Conservation (phyloP, 2,888 invertebrate genomes). For the Apamea monoglypha region DNA sequence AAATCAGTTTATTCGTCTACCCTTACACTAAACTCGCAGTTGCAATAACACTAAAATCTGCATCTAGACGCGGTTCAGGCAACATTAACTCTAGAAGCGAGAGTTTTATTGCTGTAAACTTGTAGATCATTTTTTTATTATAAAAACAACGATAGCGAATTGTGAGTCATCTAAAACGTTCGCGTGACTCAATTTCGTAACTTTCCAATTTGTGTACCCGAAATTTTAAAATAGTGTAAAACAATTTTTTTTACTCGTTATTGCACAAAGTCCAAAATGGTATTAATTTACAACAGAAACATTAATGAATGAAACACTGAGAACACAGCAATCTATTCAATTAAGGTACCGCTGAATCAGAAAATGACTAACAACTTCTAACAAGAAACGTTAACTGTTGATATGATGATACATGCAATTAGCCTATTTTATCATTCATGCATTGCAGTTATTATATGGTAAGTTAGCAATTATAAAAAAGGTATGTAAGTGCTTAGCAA, state of each 20-base stretch:
- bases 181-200: slow-evolving; percentile 55
- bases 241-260: slow-evolving; percentile 15
- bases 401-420: slow-evolving; percentile 57
- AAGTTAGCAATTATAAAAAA: slow-evolving; percentile 29
- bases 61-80: neutral
- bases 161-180: slow-evolving; percentile 53
- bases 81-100: slow-evolving; percentile 7
- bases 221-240: slow-evolving; percentile 15
- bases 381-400: slow-evolving; percentile 45
- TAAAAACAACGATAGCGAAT: slow-evolving; percentile 41
- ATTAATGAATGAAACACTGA: slow-evolving; percentile 35
- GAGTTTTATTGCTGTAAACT: slow-evolving; percentile 25
- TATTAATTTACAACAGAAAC: slow-evolving; percentile 29
- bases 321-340: slow-evolving; percentile 48
- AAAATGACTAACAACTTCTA: slow-evolving; percentile 56
- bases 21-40: neutral
- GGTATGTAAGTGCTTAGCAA: slow-evolving; percentile 25
- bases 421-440: slow-evolving; percentile 52
- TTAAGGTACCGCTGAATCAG: slow-evolving; percentile 57
- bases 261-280: slow-evolving; percentile 2
- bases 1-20: neutral
- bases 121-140: slow-evolving; percentile 37
- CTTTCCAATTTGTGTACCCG: slow-evolving; percentile 48
- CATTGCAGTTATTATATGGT: slow-evolving; percentile 34
- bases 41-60: neutral